Evolutionary conservation across 2,888 invertebrate species (phyloP).

Genomic region (Synergus umbraculus): DNA sequence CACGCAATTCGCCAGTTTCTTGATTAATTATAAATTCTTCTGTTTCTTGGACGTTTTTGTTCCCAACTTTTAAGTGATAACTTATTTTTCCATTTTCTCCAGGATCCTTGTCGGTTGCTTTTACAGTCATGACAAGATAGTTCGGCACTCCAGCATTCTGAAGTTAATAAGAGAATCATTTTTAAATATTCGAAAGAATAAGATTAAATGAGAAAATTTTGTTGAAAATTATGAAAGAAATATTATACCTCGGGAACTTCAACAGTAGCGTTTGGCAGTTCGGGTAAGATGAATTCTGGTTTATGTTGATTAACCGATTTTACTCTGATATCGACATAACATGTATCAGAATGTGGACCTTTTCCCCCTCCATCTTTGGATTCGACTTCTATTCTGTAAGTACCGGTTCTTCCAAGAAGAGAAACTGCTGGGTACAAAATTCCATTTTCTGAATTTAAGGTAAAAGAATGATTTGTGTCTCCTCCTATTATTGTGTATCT

Average conservation of each 20-base stretch:
- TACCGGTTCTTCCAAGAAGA: slow-evolving; percentile 82
- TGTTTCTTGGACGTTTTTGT: slow-evolving; percentile 88
- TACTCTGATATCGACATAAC: slow-evolving; percentile 87
- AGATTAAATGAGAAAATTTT: slow-evolving; percentile 4
- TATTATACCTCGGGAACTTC: slow-evolving; percentile 88
- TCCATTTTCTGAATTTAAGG: slow-evolving; percentile 87
- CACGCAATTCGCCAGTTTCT: slow-evolving; percentile 88
- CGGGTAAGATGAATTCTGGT: slow-evolving; percentile 89
- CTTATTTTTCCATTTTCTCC: slow-evolving; percentile 91
- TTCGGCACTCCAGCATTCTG: slow-evolving; percentile 87
- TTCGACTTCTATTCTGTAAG: slow-evolving; percentile 83
- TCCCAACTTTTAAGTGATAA: slow-evolving; percentile 89
- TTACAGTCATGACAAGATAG: slow-evolving; percentile 88
- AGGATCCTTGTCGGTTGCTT: slow-evolving; percentile 89
- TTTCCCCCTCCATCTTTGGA: slow-evolving; percentile 87
- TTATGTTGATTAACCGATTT: slow-evolving; percentile 89
- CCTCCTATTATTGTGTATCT: slow-evolving; percentile 86
- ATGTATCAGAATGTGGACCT: slow-evolving; percentile 83
- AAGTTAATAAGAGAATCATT: slow-evolving; percentile 56
- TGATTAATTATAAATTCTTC: slow-evolving; percentile 89
- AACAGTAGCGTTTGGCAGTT: slow-evolving; percentile 86
- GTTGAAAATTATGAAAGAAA: slow-evolving; percentile 35
- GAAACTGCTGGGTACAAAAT: slow-evolving; percentile 89
- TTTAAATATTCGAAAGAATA: background rate
- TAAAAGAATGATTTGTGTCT: slow-evolving; percentile 85